A percentile compares a stretch with the other conserved stretches of the same genome.
Evolutionary conservation across 2,888 invertebrate genomes (phyloP).

Genomic region (Timema podura): DNA sequence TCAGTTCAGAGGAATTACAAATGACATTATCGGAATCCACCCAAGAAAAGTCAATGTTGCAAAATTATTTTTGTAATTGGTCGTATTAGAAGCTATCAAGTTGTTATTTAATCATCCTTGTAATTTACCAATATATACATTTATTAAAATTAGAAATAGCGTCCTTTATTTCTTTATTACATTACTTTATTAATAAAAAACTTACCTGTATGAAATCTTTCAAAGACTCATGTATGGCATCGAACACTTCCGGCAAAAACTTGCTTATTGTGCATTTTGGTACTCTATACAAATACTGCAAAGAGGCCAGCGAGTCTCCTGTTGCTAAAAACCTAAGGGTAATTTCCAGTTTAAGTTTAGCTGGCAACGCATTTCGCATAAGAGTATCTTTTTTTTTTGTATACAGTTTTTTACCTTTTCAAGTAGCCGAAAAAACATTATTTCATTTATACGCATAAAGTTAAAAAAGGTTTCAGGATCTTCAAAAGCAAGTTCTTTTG

Average conservation of each 20-base stretch:
- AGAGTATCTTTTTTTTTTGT: constrained; percentile 3
- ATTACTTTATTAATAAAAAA: too few relatives aligned
- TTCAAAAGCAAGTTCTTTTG: constrained; percentile 3
- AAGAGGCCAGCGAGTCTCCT: constrained; percentile 1
- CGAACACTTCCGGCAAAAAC: not conserved
- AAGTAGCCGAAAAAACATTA: not conserved
- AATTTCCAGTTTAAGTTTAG: constrained; percentile 5
- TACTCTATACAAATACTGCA: constrained; percentile 12
- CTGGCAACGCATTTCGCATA: constrained; percentile 3
- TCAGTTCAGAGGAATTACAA: too few relatives aligned
- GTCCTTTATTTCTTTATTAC: too few relatives aligned
- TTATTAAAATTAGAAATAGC: too few relatives aligned
- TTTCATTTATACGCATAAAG: not conserved
- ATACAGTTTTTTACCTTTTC: not conserved
- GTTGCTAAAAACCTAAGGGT: constrained; percentile 1
- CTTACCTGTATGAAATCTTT: constrained; percentile 6
- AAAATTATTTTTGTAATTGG: too few relatives aligned
- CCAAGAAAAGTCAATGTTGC: too few relatives aligned
- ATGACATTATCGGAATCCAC: too few relatives aligned
- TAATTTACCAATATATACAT: too few relatives aligned
- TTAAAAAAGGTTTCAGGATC: not conserved
- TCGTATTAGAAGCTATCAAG: too few relatives aligned
- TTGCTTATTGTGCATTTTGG: constrained; percentile 1
- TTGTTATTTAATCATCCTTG: too few relatives aligned
- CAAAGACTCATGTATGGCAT: constrained; percentile 2